Evolutionary conservation across 2,888 invertebrate genomes (phyloP).

Genomic region (Stomorhina lunata): DNA sequence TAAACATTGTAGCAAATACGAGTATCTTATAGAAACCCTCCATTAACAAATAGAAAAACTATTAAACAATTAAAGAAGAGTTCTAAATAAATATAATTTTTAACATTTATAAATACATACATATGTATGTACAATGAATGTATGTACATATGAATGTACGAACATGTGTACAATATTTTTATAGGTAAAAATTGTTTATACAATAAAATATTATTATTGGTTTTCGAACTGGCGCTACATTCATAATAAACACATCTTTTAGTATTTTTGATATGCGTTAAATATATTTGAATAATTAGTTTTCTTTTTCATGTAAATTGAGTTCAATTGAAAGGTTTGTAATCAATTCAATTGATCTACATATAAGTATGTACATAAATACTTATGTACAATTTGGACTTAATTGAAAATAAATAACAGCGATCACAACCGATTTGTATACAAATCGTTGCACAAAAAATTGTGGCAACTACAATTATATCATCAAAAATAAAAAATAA

Average conservation of each 20-base stretch:
- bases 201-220: conserved; percentile 8
- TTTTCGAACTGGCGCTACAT: conserved; percentile 24
- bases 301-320: conserved; percentile 53
- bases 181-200: too few relatives aligned
- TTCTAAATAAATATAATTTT: not conserved
- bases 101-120: not conserved
- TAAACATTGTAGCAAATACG: not conserved
- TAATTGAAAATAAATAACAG: conserved; percentile 55
- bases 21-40: too few relatives aligned
- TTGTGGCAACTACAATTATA: conserved; percentile 20
- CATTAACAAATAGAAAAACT: not conserved
- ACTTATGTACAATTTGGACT: conserved; percentile 12
- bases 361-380: conserved; percentile 7
- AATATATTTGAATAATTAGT: conserved; percentile 43
- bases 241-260: conserved; percentile 2
- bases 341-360: conserved; percentile 60
- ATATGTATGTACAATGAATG: not conserved
- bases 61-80: not conserved
- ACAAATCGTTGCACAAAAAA: conserved; percentile 26
- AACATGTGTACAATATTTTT: not conserved
- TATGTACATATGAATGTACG: not conserved
- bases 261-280: conserved; percentile 29
- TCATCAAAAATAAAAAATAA: conserved; percentile 3
- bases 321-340: conserved; percentile 62
- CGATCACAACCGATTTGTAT: conserved; percentile 29